A percentile compares a stretch with the other conserved stretches of the same genome.
Evolutionary conservation across 2,113 vertebrate species (phyloP).

Genomic region (Spheniscus mendiculus): DNA sequence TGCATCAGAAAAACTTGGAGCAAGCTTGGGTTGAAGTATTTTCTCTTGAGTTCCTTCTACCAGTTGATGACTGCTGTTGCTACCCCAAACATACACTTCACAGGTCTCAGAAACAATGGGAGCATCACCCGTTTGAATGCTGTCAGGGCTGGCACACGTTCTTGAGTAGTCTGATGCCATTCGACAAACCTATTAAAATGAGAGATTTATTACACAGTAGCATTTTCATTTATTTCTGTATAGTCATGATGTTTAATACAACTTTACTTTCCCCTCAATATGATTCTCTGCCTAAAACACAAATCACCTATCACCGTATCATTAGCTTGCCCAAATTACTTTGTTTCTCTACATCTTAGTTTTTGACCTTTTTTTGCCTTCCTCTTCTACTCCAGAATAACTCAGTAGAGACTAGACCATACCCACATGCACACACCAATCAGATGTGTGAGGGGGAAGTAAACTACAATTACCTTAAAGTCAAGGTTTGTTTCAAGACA

Average conservation of each 20-base stretch:
- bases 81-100: conserved; percentile 91
- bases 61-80: conserved; percentile 87
- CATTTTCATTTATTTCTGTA: background rate
- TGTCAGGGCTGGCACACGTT: conserved; percentile 95
- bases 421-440: background rate
- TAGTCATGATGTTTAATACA: background rate
- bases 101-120: conserved; percentile 93
- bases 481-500: background rate
- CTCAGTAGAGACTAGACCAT: background rate
- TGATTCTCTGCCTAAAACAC: background rate
- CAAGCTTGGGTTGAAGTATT: conserved; percentile 85
- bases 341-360: background rate
- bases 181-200: conserved; percentile 81
- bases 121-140: conserved; percentile 90
- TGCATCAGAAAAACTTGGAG: conserved; percentile 86
- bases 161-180: conserved; percentile 93
- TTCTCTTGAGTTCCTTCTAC: conserved; percentile 88
- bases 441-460: background rate
- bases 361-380: background rate
- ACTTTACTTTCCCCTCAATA: background rate
- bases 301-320: background rate
- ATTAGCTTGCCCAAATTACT: background rate
- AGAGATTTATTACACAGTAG: background rate
- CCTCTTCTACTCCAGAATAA: background rate
- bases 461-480: background rate